Evolutionary conservation across 2,113 vertebrate species (phyloP), one percentile per base, ranked within the genome.

Genomic region (Atlantisia rogersi): DNA sequence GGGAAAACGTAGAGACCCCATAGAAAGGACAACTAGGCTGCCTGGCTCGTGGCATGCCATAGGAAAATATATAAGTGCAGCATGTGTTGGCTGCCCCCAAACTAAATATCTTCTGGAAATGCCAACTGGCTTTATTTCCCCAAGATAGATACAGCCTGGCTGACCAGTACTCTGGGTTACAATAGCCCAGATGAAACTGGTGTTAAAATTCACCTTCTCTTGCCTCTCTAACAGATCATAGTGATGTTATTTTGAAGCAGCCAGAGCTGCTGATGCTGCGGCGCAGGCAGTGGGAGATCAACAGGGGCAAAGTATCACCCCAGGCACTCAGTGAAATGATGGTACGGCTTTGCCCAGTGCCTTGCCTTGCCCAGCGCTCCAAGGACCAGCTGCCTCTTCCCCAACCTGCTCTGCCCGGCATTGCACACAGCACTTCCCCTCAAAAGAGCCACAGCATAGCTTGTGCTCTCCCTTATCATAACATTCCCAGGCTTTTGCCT

Each of bases 261-360:
- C 11, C 42, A 12, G 42, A 20, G 42, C 42, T 8, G 5, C 22
- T 12, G 14, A 10, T 32, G 50, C 39, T 25, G 37, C 10, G 7
- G 31, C 18, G 7, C 3, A 15, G 40, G 46, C 46, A 29, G 37
- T 2, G 8, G 31, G 40, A 13, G 28, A 50, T 68, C 48, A 4
- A 0, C 1, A 0, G 46, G 44, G 67, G 9, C 31, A n/a, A 67
- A 18, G 11, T 59, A 70, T 84, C 21, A 21, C 37, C 39, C 73
- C 15, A 21, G 25, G 12, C 22, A 2, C 3, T 0, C 7, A 16
- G 15, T 10, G 16, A 60, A 71, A 71, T 5, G 52, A 67, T 11
- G 17, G 28, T 9, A 9, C 1, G 2, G n/a, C 70, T 90, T 82
- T 73, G 26, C 39, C 29, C 3, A 0, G 65, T 37, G 35, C 58